Evolutionary conservation across 2,113 vertebrate species (phyloP).

Genomic region (Odobenus rosmarus): DNA sequence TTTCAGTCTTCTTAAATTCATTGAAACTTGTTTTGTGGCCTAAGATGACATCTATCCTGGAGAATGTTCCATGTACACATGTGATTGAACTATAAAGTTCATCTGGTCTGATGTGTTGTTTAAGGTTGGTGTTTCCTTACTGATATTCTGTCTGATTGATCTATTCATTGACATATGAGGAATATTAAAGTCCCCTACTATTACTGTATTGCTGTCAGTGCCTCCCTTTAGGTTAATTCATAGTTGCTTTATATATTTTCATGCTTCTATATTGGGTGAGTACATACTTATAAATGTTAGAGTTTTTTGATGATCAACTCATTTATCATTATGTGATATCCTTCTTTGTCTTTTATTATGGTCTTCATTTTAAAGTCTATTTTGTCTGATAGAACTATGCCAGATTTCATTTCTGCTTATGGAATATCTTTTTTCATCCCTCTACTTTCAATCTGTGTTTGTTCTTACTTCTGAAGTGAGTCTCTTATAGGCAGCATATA

Average conservation of each 20-base stretch:
- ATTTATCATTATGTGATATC: not conserved
- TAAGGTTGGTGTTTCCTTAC: not conserved
- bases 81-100: not conserved
- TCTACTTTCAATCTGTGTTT: not conserved
- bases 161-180: not conserved
- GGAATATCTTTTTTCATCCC: not conserved
- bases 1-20: not conserved
- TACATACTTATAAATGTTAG: not conserved
- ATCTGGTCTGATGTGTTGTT: not conserved
- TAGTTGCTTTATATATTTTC: not conserved
- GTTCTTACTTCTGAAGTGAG: not conserved
- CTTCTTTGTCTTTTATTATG: not conserved
- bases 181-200: not conserved
- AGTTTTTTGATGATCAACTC: not conserved
- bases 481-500: not conserved
- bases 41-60: not conserved
- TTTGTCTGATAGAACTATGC: not conserved
- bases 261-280: not conserved
- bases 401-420: not conserved
- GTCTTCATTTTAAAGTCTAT: not conserved
- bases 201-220: not conserved
- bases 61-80: not conserved
- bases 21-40: not conserved
- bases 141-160: not conserved
- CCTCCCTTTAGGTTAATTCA: not conserved